Percentiles rank a stretch among this genome's conserved stretches.
These are phyloP conservation scores for Heteropelma amictum DNA, from an alignment of 2,888 invertebrate species.

Conservation along the genomic window DNA sequence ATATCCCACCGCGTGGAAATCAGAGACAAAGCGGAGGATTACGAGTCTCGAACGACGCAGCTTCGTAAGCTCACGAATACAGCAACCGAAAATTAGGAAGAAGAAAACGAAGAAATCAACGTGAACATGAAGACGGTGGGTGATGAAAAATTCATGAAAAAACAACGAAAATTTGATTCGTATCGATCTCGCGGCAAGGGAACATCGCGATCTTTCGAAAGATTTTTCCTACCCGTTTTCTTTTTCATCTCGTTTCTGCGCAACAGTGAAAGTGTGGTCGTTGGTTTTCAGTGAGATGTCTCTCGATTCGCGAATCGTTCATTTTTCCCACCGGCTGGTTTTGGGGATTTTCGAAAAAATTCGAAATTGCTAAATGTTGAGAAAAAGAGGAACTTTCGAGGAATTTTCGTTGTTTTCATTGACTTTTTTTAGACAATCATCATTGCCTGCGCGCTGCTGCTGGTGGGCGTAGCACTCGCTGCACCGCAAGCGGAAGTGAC, in stretches of 20 bases:
- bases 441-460: slow-evolving; percentile 52
- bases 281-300: too few relatives aligned
- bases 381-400: not conserved
- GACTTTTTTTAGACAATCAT: slow-evolving; percentile 51
- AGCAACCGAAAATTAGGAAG: not conserved
- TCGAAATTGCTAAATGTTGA: not conserved
- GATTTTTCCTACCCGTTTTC: too few relatives aligned
- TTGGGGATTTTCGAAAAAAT: slow-evolving; percentile 10
- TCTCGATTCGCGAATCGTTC: not conserved
- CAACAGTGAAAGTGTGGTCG: too few relatives aligned
- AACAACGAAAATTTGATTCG: not conserved
- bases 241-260: too few relatives aligned
- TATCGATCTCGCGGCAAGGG: not conserved
- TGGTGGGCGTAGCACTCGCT: slow-evolving; percentile 64
- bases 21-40: slow-evolving; percentile 51
- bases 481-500: slow-evolving; percentile 74
- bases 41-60: slow-evolving; percentile 24
- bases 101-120: slow-evolving; percentile 39
- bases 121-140: slow-evolving; percentile 74
- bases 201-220: too few relatives aligned
- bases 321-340: slow-evolving; percentile 3
- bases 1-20: too few relatives aligned
- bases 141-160: slow-evolving; percentile 43
- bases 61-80: not conserved
- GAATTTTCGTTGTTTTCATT: not conserved